These are phyloP conservation scores for Narcine bancroftii DNA, from an alignment of 2,113 vertebrate species.

Conservation along the genomic window DNA sequence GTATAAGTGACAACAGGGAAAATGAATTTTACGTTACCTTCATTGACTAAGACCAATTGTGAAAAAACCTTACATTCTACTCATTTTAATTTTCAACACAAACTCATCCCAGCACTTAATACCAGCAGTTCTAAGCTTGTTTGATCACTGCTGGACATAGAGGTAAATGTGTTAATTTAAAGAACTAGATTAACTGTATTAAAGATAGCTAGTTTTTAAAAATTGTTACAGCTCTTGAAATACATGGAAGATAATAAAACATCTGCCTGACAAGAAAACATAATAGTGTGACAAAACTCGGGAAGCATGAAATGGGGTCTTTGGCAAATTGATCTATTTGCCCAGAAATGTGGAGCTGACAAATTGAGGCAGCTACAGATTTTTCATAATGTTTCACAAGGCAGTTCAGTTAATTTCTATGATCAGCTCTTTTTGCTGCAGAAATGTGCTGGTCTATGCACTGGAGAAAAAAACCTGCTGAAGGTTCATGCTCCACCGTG, in stretches of 20 bases:
- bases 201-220: background rate
- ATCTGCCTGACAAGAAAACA: background rate
- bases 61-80: background rate
- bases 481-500: background rate
- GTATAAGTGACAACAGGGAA: background rate
- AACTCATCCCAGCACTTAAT: background rate
- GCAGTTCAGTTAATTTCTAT: background rate
- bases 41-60: background rate
- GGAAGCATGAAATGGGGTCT: background rate
- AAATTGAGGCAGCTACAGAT: background rate
- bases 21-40: background rate
- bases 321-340: background rate
- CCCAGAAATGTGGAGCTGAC: background rate
- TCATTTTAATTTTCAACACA: background rate
- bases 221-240: background rate
- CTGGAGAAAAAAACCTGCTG: background rate
- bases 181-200: background rate
- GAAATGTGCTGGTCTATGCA: background rate
- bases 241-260: background rate
- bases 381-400: background rate
- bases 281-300: background rate
- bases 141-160: background rate
- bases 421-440: background rate
- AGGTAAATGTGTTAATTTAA: background rate
- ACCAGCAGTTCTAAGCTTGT: background rate